Conservation (phyloP, 2,797 vertebrate species). For the Tapirus indicus region DNA sequence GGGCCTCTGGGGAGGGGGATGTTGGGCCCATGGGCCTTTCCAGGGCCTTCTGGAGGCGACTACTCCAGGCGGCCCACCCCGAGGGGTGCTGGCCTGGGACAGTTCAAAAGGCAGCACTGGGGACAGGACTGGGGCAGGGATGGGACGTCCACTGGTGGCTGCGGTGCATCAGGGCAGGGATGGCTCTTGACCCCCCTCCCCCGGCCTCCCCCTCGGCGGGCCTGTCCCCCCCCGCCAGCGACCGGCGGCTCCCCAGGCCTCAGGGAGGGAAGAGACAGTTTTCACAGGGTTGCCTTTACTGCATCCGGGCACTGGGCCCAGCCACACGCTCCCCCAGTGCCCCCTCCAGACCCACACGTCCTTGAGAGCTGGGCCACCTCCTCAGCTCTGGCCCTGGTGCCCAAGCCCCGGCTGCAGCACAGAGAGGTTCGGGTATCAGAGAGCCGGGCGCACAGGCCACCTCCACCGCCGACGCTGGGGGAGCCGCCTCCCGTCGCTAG, state of each 20-base stretch:
- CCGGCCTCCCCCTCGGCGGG: background rate
- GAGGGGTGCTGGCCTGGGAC: background rate
- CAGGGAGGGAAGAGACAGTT: background rate
- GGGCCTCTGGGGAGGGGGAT: background rate
- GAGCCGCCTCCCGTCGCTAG: background rate
- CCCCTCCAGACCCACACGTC: background rate
- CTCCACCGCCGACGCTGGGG: background rate
- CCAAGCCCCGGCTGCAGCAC: no score
- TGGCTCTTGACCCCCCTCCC: background rate
- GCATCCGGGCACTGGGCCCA: background rate
- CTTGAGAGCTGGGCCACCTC: background rate
- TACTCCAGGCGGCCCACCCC: background rate
- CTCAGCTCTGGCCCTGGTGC: background rate
- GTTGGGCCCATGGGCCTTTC: background rate
- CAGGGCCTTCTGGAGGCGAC: fast-evolving
- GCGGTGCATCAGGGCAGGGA: background rate
- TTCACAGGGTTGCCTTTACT: background rate
- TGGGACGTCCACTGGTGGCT: background rate
- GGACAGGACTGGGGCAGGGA: fast-evolving
- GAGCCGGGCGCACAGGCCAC: background rate
- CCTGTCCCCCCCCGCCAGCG: no score
- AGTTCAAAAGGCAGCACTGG: background rate
- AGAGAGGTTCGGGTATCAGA: background rate
- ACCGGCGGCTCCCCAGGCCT: background rate
- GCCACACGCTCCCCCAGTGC: background rate